Conservation (phyloP, 2,797 vertebrate genomes). For the Bryconaethiops microstoma region DNA sequence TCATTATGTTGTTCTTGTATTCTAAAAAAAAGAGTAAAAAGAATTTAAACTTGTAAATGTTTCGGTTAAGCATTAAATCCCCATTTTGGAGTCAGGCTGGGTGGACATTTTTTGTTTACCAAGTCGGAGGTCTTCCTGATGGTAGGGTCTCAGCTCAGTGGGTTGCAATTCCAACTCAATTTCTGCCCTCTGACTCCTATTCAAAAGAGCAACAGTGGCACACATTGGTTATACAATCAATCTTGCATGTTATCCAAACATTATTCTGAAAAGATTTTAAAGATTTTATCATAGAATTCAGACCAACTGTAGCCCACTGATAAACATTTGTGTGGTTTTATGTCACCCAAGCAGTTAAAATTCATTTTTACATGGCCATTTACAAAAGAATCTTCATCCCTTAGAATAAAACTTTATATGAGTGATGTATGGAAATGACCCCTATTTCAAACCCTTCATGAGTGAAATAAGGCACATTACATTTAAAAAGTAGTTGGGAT, state of each 20-base stretch:
- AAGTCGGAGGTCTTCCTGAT: conserved; percentile 83
- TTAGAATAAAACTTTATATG: too few species aligned
- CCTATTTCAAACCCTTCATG: background rate
- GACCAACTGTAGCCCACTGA: too few species aligned
- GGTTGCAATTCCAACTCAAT: conserved; percentile 76
- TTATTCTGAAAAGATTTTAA: too few species aligned
- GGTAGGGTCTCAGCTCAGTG: conserved; percentile 79
- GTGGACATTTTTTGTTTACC: conserved; percentile 70
- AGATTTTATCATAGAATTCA: too few species aligned
- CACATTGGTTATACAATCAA: background rate
- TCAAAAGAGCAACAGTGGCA: conserved; percentile 7
- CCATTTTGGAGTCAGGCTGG: background rate
- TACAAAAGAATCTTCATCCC: too few species aligned
- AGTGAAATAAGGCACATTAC: background rate
- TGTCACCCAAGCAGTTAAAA: too few species aligned
- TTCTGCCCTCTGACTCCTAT: conserved; percentile 80
- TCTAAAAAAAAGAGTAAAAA: conserved; percentile 70
- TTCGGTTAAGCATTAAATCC: background rate
- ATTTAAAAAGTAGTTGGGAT: background rate
- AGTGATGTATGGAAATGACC: background rate
- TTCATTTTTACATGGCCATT: too few species aligned
- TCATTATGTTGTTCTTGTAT: conserved; percentile 98
- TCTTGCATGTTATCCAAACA: too few species aligned
- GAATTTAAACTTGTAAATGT: background rate
- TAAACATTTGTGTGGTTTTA: too few species aligned